Percentiles rank a stretch among this genome's conserved stretches.
Conservation (phyloP, 2,888 invertebrate genomes). For the Xestoiulus laeticollis region DNA sequence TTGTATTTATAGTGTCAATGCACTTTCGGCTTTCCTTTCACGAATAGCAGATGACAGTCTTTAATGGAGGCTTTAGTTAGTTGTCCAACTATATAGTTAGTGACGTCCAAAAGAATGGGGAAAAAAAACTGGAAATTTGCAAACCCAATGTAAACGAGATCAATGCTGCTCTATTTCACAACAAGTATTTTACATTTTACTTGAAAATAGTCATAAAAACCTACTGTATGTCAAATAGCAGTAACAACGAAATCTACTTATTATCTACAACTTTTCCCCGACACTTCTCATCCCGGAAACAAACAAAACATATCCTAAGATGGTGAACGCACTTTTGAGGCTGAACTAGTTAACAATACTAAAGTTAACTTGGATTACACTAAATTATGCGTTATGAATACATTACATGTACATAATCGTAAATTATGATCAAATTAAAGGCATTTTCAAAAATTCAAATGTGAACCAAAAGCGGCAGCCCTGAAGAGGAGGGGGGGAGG, state of each 20-base stretch:
- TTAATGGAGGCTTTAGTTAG: not conserved
- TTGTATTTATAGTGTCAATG: not conserved
- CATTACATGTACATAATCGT: no score
- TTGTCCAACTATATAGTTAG: not conserved
- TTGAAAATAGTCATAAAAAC: not conserved
- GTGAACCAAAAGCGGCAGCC: no score
- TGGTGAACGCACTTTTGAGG: not conserved
- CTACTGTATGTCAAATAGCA: not conserved
- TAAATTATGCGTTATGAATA: no score
- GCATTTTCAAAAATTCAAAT: no score
- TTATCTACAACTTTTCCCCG: not conserved
- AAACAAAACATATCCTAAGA: not conserved
- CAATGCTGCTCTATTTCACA: not conserved
- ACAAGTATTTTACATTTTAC: not conserved
- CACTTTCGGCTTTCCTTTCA: not conserved
- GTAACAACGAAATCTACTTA: not conserved
- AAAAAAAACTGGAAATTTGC: not conserved
- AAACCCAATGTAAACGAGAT: not conserved
- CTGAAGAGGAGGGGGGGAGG: no score
- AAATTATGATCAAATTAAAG: no score
- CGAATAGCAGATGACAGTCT: not conserved
- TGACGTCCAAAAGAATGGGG: not conserved
- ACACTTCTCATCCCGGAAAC: not conserved
- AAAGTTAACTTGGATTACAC: no score
- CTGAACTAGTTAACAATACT: not conserved